Evolutionary conservation across 2,113 vertebrate species (phyloP).

Genomic region (Lagopus leucura): DNA sequence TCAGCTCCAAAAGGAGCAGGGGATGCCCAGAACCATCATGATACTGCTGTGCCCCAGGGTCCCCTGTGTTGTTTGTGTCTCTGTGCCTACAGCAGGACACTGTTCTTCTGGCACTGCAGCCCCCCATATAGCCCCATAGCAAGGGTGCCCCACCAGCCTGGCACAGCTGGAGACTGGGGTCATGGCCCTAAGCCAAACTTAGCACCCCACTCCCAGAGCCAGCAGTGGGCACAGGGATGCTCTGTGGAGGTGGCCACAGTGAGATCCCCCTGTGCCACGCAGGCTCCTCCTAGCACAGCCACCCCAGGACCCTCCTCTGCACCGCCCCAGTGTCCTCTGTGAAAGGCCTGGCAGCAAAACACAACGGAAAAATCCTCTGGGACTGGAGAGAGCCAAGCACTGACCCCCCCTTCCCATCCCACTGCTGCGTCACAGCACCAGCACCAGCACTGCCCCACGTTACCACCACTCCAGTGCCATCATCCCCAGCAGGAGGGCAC

Average conservation of each 20-base stretch:
- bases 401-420: background rate
- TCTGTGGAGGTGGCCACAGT: background rate
- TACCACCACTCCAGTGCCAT: background rate
- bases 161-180: background rate
- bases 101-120: background rate
- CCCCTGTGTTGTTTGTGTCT: background rate
- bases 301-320: background rate
- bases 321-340: background rate
- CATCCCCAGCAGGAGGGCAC: accelerated
- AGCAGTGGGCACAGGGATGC: background rate
- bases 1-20: background rate
- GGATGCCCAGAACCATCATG: background rate
- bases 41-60: background rate
- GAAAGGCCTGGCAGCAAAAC: background rate
- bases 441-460: background rate
- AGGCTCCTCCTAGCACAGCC: background rate
- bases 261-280: background rate
- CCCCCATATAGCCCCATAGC: background rate
- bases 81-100: background rate
- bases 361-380: background rate
- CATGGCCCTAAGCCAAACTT: background rate
- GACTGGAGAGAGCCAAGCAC: background rate
- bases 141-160: background rate
- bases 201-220: background rate
- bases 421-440: background rate